Evolutionary conservation across 2,113 vertebrate genomes (phyloP).

Genomic region (Lepisosteus osseus): DNA sequence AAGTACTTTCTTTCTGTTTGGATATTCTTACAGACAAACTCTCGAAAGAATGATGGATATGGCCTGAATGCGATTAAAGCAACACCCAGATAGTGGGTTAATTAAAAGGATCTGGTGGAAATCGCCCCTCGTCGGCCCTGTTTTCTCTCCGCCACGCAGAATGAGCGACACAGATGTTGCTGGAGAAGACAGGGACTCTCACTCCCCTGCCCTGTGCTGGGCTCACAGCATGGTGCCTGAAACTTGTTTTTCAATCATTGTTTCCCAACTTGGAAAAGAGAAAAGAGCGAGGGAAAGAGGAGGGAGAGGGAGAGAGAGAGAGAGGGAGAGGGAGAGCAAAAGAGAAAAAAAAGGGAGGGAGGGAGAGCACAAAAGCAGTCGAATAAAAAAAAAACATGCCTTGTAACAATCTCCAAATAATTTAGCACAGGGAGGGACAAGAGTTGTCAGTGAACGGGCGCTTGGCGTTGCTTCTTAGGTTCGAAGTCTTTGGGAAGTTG

Average conservation of each 20-base stretch:
- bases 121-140: conserved; percentile 50
- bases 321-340: conserved; percentile 43
- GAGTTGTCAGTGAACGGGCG: conserved; percentile 36
- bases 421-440: conserved; percentile 38
- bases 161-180: conserved; percentile 74
- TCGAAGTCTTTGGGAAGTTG: conserved; percentile 5
- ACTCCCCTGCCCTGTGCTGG: conserved; percentile 54
- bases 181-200: conserved; percentile 63
- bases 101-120: conserved; percentile 45
- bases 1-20: too few relatives aligned
- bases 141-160: conserved; percentile 50
- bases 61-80: conserved; percentile 24
- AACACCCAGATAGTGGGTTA: conserved; percentile 45
- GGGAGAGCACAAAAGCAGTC: conserved; percentile 55
- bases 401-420: conserved; percentile 58
- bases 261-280: conserved; percentile 47
- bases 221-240: conserved; percentile 74
- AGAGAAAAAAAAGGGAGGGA: conserved; percentile 49
- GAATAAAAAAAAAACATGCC: conserved; percentile 51
- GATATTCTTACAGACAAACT: too few relatives aligned
- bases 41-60: too few relatives aligned
- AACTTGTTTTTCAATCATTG: conserved; percentile 73
- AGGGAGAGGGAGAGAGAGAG: conserved; percentile 43
- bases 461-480: conserved; percentile 18
- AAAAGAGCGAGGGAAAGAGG: conserved; percentile 41